A percentile compares a stretch with the other conserved stretches of the same genome.
Evolutionary conservation across 1,140 invertebrate genomes (phyloP).

Genomic region (Drosophila pruinosa): DNA sequence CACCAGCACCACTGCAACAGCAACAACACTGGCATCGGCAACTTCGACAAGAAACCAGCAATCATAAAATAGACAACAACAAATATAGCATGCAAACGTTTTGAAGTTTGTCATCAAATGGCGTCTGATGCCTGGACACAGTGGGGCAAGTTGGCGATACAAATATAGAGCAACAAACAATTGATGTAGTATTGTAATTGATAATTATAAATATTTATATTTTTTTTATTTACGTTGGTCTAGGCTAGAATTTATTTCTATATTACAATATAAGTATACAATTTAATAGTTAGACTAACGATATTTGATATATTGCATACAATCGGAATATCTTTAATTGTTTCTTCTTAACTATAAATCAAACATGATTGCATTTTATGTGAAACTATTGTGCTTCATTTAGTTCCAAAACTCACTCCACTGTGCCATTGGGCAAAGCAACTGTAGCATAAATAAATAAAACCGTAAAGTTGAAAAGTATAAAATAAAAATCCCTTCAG

Average conservation of each 20-base stretch:
- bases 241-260: too few species aligned
- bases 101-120: constrained; percentile 80
- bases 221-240: too few species aligned
- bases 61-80: constrained; percentile 60
- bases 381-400: too few species aligned
- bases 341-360: too few species aligned
- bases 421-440: constrained; percentile 30
- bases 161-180: neutral
- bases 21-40: constrained; percentile 25
- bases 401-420: constrained; percentile 15
- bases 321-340: neutral
- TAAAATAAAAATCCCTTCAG: constrained; percentile 78
- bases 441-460: constrained; percentile 68
- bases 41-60: constrained; percentile 47
- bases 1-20: constrained; percentile 32
- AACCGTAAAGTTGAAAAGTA: constrained; percentile 66
- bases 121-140: constrained; percentile 59
- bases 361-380: too few species aligned
- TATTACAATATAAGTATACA: too few species aligned
- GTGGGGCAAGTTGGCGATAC: constrained; percentile 16
- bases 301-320: too few species aligned
- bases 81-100: constrained; percentile 70
- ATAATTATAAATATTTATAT: neutral
- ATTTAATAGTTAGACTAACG: neutral
- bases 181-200: too few species aligned